A percentile compares a stretch with the other conserved stretches of the same genome.
Evolutionary conservation across 2,888 invertebrate genomes (phyloP).

Genomic region (Priapulus caudatus): DNA sequence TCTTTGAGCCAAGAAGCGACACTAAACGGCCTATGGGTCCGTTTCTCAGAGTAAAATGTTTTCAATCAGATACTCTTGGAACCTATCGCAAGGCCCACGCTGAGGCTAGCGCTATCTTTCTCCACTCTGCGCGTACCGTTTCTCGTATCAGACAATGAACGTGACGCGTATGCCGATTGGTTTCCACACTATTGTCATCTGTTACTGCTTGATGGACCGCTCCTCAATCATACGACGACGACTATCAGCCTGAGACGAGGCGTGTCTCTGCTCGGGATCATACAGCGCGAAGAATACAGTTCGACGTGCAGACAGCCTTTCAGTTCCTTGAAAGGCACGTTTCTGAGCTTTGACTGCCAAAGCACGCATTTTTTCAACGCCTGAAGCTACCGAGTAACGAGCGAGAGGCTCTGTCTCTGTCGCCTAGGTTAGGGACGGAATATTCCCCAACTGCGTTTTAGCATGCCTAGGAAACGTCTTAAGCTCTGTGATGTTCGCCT

Average conservation of each 20-base stretch:
- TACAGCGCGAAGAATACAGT: slow-evolving; percentile 29
- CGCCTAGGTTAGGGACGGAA: no score
- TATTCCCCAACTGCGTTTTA: no score
- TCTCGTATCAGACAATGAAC: slow-evolving; percentile 27
- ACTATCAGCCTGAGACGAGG: slow-evolving; percentile 29
- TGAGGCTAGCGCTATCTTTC: no score
- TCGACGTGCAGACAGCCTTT: slow-evolving; percentile 25
- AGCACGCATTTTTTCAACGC: no score
- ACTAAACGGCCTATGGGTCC: no score
- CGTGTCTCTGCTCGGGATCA: slow-evolving; percentile 23
- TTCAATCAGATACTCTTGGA: no score
- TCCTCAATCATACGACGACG: slow-evolving; percentile 30
- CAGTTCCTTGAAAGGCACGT: slow-evolving; percentile 26
- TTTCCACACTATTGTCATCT: slow-evolving; percentile 21
- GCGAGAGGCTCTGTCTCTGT: no score
- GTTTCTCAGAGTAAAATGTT: no score
- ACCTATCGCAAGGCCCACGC: no score
- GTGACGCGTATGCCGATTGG: slow-evolving; percentile 33
- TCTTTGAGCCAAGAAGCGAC: slow-evolving; percentile 30
- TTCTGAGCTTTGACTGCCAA: slow-evolving; percentile 15
- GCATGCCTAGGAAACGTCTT: slow-evolving; percentile 14
- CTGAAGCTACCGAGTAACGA: no score
- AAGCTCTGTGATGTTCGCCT: slow-evolving; percentile 7
- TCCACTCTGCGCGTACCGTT: no score
- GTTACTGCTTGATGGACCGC: slow-evolving; percentile 27